Evolutionary conservation across 2,113 vertebrate genomes (phyloP).

Genomic region (Perccottus glenii): DNA sequence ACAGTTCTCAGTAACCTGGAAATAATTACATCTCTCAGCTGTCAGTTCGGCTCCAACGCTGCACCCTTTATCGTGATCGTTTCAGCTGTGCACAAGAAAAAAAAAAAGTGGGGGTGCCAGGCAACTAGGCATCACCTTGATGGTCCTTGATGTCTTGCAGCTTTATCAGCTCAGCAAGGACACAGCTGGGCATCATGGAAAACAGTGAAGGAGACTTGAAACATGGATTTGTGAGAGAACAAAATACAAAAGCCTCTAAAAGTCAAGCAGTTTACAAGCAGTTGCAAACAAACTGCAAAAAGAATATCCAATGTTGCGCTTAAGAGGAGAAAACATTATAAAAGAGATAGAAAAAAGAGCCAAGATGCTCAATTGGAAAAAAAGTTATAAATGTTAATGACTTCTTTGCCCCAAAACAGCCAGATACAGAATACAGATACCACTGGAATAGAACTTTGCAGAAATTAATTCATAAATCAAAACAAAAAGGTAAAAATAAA

Average conservation of each 20-base stretch:
- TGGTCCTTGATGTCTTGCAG: slow-evolving; percentile 53
- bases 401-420: no score
- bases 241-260: slow-evolving; percentile 2
- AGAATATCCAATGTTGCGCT: background rate
- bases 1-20: slow-evolving; percentile 51
- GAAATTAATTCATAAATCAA: no score
- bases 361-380: background rate
- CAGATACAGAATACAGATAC: no score
- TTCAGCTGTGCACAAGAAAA: slow-evolving; percentile 11
- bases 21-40: slow-evolving; percentile 55
- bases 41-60: slow-evolving; percentile 33
- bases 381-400: background rate
- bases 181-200: slow-evolving; percentile 36
- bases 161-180: slow-evolving; percentile 46
- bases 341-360: background rate
- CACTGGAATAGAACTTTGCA: no score
- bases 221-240: slow-evolving; percentile 2
- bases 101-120: slow-evolving; percentile 6
- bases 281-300: background rate
- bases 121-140: slow-evolving; percentile 52
- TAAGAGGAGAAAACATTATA: background rate
- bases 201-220: slow-evolving; percentile 29
- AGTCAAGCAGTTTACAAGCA: background rate
- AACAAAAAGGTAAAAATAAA: no score
- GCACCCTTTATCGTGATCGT: slow-evolving; percentile 19